Evolutionary conservation across 2,888 invertebrate genomes (phyloP).

Genomic region (Tribolium freemani): DNA sequence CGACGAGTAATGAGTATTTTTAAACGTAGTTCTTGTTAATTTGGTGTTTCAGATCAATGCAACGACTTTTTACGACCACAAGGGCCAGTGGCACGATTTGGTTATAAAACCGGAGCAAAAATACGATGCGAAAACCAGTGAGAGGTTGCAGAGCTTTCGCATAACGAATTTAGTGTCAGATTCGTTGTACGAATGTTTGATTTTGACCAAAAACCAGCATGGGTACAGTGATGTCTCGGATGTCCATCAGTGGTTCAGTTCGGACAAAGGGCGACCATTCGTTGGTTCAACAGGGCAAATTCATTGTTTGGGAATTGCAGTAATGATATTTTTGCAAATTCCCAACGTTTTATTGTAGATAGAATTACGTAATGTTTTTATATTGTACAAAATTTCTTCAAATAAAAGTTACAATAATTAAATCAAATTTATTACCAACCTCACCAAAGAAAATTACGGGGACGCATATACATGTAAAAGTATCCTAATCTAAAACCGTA

Average conservation of each 20-base stretch:
- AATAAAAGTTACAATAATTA: background rate
- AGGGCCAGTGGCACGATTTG: conserved; percentile 71
- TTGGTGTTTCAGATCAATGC: conserved; percentile 67
- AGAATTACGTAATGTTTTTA: background rate
- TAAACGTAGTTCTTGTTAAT: background rate
- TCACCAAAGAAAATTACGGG: too few species aligned
- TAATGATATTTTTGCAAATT: background rate
- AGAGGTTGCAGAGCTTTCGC: conserved; percentile 68
- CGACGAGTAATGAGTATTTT: conserved; percentile 72
- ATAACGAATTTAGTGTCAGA: conserved; percentile 70
- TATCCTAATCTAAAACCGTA: too few species aligned
- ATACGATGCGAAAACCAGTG: conserved; percentile 63
- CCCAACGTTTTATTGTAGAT: background rate
- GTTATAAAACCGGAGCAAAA: conserved; percentile 66
- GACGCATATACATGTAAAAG: too few species aligned
- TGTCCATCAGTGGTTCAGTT: conserved; percentile 71
- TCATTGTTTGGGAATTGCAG: background rate
- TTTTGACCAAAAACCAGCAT: conserved; percentile 73
- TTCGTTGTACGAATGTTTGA: conserved; percentile 71
- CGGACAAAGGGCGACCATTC: conserved; percentile 59
- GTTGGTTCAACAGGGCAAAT: conserved; percentile 26
- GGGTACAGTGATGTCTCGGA: conserved; percentile 73
- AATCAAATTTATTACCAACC: too few species aligned
- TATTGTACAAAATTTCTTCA: conserved; percentile 8
- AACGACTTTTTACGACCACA: conserved; percentile 65